These are phyloP conservation scores for Porphyrio hochstetteri DNA, from an alignment of 2,113 vertebrate genomes.

Conservation along the genomic window DNA sequence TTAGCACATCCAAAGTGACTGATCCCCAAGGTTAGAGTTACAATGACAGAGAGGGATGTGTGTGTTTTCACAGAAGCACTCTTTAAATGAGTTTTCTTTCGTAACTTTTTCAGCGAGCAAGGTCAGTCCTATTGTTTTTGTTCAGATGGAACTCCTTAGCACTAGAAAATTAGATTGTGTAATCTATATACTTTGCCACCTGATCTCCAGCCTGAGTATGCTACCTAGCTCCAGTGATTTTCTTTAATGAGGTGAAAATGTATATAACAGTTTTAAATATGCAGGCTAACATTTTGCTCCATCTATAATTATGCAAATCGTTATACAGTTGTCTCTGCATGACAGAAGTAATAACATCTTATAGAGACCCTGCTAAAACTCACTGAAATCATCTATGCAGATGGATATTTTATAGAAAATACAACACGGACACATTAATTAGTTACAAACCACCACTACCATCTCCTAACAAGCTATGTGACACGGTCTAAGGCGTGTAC, in stretches of 20 bases:
- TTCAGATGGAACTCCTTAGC: conserved; percentile 24
- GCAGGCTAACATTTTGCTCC: conserved; percentile 14
- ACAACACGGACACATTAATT: conserved; percentile 40
- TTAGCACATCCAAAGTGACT: conserved; percentile 64
- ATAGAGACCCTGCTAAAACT: conserved; percentile 43
- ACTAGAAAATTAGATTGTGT: background rate
- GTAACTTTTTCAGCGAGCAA: conserved; percentile 27
- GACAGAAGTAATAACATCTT: conserved; percentile 33
- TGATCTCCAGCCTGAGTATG: background rate
- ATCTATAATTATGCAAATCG: conserved; percentile 33
- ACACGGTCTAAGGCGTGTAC: fast-evolving
- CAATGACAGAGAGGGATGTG: conserved; percentile 37
- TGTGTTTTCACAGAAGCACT: conserved; percentile 20
- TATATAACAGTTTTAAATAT: conserved; percentile 47
- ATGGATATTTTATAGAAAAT: conserved; percentile 45
- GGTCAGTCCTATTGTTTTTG: conserved; percentile 24
- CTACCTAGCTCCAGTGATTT: conserved; percentile 14
- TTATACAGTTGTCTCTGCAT: conserved; percentile 12
- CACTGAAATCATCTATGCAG: conserved; percentile 26
- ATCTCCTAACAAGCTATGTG: background rate
- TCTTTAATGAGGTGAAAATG: conserved; percentile 43
- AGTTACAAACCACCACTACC: background rate
- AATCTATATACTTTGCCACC: conserved; percentile 2
- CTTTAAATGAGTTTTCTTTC: conserved; percentile 16
- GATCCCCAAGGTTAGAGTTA: conserved; percentile 68